Evolutionary conservation across 2,113 vertebrate species (phyloP).

Genomic region (Podarcis muralis): DNA sequence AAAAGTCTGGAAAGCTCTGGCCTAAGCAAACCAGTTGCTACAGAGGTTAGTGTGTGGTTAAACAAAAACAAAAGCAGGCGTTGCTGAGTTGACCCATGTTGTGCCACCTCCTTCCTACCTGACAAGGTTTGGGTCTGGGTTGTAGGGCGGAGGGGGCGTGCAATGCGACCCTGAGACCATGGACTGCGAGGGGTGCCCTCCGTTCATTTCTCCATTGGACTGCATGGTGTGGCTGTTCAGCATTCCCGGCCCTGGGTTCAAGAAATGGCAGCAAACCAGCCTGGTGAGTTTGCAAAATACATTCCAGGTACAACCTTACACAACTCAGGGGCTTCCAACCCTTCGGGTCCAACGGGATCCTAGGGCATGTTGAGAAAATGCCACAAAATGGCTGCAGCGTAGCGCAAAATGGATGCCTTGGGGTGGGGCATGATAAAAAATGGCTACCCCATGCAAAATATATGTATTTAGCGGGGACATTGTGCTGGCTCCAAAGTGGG

Average conservation of each 20-base stretch:
- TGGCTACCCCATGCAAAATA: no score
- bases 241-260: constrained; percentile 82
- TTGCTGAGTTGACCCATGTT: neutral
- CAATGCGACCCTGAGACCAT: constrained; percentile 94
- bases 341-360: no score
- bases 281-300: neutral
- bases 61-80: neutral
- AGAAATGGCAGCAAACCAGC: neutral
- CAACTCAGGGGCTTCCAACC: neutral
- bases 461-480: no score
- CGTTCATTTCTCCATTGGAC: constrained; percentile 89
- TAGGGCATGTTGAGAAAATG: no score
- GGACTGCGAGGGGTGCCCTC: constrained; percentile 87
- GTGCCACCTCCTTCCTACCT: constrained; percentile 79
- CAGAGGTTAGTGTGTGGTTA: constrained; percentile 35
- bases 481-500: no score
- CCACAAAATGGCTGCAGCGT: no score
- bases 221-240: constrained; percentile 90
- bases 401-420: no score
- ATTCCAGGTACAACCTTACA: no score
- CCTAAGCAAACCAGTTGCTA: neutral
- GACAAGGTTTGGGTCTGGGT: constrained; percentile 94
- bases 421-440: no score
- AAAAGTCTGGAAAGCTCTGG: no score
- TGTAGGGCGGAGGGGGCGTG: constrained; percentile 94